Evolutionary conservation across 35 echinoderm and acorn worm genomes (phyloP).

Genomic region (Lytechinus pictus): DNA sequence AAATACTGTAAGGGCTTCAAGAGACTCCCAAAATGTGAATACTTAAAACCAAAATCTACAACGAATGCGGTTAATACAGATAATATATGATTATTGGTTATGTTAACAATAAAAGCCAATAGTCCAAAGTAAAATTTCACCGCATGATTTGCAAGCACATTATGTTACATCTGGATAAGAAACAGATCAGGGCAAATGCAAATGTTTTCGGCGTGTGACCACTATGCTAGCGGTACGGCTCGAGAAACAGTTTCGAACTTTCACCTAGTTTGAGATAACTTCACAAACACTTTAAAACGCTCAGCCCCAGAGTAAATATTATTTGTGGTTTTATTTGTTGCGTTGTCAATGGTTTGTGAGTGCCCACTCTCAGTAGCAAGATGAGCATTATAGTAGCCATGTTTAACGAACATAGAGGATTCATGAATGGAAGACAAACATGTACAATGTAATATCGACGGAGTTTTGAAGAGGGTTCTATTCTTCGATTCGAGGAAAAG

Average conservation of each 20-base stretch:
- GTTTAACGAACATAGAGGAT: not conserved
- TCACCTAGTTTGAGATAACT: not conserved
- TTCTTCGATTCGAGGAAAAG: not conserved
- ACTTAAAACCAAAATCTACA: no score
- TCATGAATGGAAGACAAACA: not conserved
- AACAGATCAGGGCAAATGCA: no score
- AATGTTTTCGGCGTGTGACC: no score
- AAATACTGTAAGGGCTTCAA: no score
- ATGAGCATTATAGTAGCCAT: not conserved
- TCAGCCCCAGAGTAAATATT: not conserved
- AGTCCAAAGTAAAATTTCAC: no score
- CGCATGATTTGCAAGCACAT: no score
- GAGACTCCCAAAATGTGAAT: no score
- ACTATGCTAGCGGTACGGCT: no score
- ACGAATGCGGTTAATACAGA: no score
- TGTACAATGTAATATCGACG: not conserved
- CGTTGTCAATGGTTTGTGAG: not conserved
- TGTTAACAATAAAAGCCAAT: no score
- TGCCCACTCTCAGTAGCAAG: not conserved
- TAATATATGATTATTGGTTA: no score
- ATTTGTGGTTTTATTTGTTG: not conserved
- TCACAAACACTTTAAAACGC: not conserved
- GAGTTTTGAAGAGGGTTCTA: not conserved
- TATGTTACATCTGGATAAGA: no score
- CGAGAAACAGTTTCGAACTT: not conserved